phyloP scores from a whole-genome alignment of 2,113 vertebrate genomes.

The Chlorodrepanis virens region DNA sequence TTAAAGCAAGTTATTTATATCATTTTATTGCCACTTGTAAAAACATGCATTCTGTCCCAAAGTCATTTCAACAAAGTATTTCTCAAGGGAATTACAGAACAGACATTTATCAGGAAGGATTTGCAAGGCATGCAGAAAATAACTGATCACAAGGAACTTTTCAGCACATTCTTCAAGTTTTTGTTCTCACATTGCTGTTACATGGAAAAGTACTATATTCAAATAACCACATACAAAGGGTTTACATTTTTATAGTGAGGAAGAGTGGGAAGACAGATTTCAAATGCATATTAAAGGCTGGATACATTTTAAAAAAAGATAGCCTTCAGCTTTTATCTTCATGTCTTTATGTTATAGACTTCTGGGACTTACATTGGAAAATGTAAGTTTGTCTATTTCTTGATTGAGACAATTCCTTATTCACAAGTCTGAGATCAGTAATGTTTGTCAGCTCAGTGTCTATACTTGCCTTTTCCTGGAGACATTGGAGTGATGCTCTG shows the following conservation, averaged over 20 bases:
- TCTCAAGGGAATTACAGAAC: background rate
- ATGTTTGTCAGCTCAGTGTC: background rate
- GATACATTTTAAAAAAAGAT: background rate
- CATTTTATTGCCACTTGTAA: background rate
- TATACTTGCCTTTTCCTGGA: background rate
- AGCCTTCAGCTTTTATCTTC: background rate
- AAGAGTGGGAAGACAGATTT: background rate
- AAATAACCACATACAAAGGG: background rate
- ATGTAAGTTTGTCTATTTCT: background rate
- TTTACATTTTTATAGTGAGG: background rate
- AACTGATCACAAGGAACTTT: background rate
- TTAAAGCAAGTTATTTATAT: background rate
- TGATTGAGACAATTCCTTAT: background rate
- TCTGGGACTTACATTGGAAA: background rate
- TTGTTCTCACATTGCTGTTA: background rate
- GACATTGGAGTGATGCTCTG: background rate
- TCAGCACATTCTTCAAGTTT: background rate
- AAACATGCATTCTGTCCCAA: background rate
- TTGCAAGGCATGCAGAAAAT: conserved; percentile 15
- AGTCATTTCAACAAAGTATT: background rate
- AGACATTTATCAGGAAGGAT: background rate
- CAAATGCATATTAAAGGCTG: background rate
- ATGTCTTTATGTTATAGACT: background rate
- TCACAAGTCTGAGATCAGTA: background rate
- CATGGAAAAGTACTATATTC: background rate